Conservation (phyloP, 2,888 invertebrate species). For the Aporophyla lueneburgensis region DNA sequence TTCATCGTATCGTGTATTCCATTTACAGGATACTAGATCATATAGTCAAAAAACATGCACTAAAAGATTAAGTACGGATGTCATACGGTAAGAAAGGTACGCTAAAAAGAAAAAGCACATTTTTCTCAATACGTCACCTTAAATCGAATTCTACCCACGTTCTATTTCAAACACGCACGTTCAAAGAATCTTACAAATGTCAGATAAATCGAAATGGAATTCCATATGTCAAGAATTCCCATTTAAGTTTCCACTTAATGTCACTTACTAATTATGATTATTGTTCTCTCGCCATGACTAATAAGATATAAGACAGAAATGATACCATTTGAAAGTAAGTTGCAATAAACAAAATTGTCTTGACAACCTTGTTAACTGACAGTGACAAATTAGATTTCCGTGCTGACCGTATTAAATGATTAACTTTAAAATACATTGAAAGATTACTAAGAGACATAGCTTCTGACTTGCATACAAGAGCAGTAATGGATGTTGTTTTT, state of each 20-base stretch:
- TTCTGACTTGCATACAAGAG: neutral
- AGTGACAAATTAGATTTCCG: slow-evolving; percentile 50
- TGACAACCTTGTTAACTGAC: slow-evolving; percentile 43
- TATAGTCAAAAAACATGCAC: too few relatives aligned
- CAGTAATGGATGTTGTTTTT: neutral
- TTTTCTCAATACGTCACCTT: too few relatives aligned
- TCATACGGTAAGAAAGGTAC: too few relatives aligned
- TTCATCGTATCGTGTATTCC: too few relatives aligned
- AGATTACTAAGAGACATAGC: neutral
- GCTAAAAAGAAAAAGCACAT: too few relatives aligned
- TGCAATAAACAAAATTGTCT: slow-evolving; percentile 53
- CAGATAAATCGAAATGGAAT: slow-evolving; percentile 53
- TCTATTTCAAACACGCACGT: slow-evolving; percentile 12
- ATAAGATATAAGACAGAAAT: slow-evolving; percentile 31
- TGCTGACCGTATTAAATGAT: neutral
- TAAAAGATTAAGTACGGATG: too few relatives aligned
- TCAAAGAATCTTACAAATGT: slow-evolving; percentile 43
- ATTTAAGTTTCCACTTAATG: slow-evolving; percentile 26
- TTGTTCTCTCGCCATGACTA: slow-evolving; percentile 20
- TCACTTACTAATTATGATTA: slow-evolving; percentile 21
- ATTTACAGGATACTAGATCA: too few relatives aligned
- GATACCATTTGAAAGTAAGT: slow-evolving; percentile 51
- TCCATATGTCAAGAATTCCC: slow-evolving; percentile 44
- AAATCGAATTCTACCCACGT: slow-evolving; percentile 6
- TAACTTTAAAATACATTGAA: slow-evolving; percentile 1